Base-by-base conservation (phyloP, 2,113 vertebrate species). In the Indri indri region DNA sequence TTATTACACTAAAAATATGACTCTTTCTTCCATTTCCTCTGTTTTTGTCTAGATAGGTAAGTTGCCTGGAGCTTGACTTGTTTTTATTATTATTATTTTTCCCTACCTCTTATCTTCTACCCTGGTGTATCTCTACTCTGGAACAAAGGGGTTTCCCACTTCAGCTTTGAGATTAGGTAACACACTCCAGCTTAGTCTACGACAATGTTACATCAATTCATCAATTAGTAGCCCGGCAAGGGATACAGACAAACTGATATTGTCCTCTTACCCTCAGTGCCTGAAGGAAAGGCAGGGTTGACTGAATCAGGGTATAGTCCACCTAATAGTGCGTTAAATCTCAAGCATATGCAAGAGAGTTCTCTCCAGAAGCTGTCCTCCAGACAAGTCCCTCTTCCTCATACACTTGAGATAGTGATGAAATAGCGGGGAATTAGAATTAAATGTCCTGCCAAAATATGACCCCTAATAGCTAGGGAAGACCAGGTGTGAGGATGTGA, bases 401-500 rank as follows among this genome's bases (percentile, higher is more conserved):
- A 14, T 3, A 34, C 1, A 27, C 47, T 52, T 23, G 23, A 88
- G 42, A 84, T 13, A 32, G 25, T 34, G 40, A 54, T 47, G 45
- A 90, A 83, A 63, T 45, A 22, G 6, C 25, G 80, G 13, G 37
- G 25, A 37, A 12, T 61, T n/a, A 61, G 63, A 92, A 91, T 88
- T 30, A 45, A 74, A 52, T 8, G 7, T 5, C 27, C 30, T 40
- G 8, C 27, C 47, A 40, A 57, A 40, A 7, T 8, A 37, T 2
- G 17, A 0, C 18, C 9, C 52, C 6, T 65, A 32, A 30, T 5
- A 27, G 8, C 23, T 22, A 17, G 4, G 27, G 61, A 32, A 61
- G 6, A 14, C 42, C 6, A 4, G 22, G 4, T 30, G 25, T 23
- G 9, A 3, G 12, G 11, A 34, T 40, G 7, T 3, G 10, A 45